phyloP scores from a whole-genome alignment of 2,888 invertebrate species.

The Lottia scabra region DNA sequence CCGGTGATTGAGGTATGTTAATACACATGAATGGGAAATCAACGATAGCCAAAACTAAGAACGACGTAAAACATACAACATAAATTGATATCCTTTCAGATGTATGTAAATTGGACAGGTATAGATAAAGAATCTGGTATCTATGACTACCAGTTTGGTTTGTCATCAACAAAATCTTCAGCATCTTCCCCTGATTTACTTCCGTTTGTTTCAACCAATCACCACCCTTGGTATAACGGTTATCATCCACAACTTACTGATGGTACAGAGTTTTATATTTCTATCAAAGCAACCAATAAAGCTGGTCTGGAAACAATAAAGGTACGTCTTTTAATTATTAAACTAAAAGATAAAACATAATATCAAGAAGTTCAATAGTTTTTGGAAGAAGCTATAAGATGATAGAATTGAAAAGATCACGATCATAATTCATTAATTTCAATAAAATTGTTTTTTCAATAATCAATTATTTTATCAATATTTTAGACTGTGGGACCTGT shows the following conservation, averaged over 20 bases:
- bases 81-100: constrained; percentile 17
- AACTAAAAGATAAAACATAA: too few relatives aligned
- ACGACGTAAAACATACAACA: too few relatives aligned
- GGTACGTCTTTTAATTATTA: too few relatives aligned
- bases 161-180: constrained; percentile 30
- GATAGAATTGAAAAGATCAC: too few relatives aligned
- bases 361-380: too few relatives aligned
- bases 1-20: too few relatives aligned
- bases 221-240: constrained; percentile 36
- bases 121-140: constrained; percentile 36
- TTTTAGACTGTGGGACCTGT: too few relatives aligned
- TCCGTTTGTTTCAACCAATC: constrained; percentile 35
- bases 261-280: constrained; percentile 43
- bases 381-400: too few relatives aligned
- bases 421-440: too few relatives aligned
- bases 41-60: too few relatives aligned
- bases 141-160: constrained; percentile 42
- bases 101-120: constrained; percentile 45
- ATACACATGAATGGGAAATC: too few relatives aligned
- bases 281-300: constrained; percentile 44
- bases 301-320: constrained; percentile 28
- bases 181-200: constrained; percentile 36
- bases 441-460: neutral
- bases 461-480: too few relatives aligned
- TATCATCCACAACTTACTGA: constrained; percentile 40